These are phyloP conservation scores for Drosophila baimaii DNA, from an alignment of 1,140 invertebrate genomes.

Conservation along the genomic window DNA sequence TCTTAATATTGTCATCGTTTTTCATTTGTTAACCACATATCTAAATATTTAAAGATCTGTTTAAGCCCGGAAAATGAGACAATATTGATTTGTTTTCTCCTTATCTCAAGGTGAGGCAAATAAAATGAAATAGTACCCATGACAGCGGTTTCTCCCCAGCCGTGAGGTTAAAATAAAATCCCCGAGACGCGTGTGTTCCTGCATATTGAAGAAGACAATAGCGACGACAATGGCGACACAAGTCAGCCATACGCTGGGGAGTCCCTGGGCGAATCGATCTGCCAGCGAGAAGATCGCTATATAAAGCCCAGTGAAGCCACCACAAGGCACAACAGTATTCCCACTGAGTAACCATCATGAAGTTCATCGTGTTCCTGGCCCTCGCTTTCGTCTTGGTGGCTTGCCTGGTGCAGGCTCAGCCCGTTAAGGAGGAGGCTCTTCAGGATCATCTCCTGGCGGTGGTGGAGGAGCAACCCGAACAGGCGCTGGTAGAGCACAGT, in stretches of 20 bases:
- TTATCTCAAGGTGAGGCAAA: not conserved
- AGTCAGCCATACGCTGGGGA: slow-evolving; percentile 40
- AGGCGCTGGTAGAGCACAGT: slow-evolving; percentile 18
- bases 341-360: slow-evolving; percentile 36
- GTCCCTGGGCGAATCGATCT: slow-evolving; percentile 26
- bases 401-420: slow-evolving; percentile 40
- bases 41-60: not conserved
- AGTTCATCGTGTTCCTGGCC: slow-evolving; percentile 37
- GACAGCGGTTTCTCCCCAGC: not conserved
- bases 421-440: slow-evolving; percentile 19
- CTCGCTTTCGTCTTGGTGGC: slow-evolving; percentile 27
- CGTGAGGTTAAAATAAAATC: slow-evolving; percentile 22
- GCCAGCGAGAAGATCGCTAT: slow-evolving; percentile 25
- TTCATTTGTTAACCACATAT: not conserved
- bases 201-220: slow-evolving; percentile 18
- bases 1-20: not conserved
- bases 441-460: not conserved
- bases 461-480: not conserved
- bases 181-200: slow-evolving; percentile 24
- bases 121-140: not conserved
- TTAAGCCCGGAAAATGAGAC: not conserved
- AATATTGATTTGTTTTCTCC: not conserved
- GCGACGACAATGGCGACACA: slow-evolving; percentile 16
- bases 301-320: slow-evolving; percentile 31
- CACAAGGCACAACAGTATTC: slow-evolving; percentile 23